Conservation (phyloP, 1,140 invertebrate species). For the Metopolophium dirhodum region DNA sequence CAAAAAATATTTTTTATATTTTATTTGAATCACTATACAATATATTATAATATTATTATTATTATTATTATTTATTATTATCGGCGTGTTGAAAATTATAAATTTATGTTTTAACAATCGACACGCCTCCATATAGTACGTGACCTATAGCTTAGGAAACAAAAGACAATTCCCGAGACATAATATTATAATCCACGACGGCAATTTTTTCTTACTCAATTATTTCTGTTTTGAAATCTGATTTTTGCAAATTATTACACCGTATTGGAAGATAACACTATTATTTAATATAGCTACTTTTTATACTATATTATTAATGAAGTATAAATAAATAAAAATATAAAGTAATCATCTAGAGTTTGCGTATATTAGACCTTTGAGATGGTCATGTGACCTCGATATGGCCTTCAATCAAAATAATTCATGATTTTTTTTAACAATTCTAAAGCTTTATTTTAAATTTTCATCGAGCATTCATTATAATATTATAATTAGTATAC, state of each 20-base stretch:
- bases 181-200: background rate
- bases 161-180: background rate
- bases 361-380: background rate
- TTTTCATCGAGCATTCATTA: too few species aligned
- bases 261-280: background rate
- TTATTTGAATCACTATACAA: background rate
- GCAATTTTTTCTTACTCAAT: background rate
- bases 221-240: background rate
- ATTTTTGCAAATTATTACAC: background rate
- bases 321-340: background rate
- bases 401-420: background rate
- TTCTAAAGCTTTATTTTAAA: too few species aligned
- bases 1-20: background rate
- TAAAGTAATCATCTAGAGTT: background rate
- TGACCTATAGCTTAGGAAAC: background rate
- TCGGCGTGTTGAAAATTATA: background rate
- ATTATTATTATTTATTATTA: background rate
- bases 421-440: background rate
- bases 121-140: background rate
- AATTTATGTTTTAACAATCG: background rate
- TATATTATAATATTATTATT: background rate
- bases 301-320: too few species aligned
- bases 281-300: background rate
- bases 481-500: too few species aligned
- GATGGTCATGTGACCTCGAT: background rate